Conservation (phyloP, 2,113 vertebrate species). For the Pogonocichla stellata region DNA sequence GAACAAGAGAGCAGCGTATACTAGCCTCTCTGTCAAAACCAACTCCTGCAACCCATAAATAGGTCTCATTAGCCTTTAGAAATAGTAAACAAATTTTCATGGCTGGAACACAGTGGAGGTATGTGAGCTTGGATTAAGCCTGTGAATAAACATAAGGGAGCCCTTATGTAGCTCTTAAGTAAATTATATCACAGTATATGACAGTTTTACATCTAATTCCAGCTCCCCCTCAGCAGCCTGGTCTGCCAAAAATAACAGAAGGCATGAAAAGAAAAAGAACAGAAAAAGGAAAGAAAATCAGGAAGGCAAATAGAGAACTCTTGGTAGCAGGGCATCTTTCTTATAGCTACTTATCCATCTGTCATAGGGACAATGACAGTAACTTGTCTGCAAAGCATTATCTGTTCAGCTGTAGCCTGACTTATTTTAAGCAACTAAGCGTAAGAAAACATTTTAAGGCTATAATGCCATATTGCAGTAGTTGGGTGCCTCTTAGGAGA, state of each 20-base stretch:
- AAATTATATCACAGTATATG: slow-evolving; percentile 64
- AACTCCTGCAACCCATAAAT: slow-evolving; percentile 87
- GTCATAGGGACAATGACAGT: slow-evolving; percentile 26
- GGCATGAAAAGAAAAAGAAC: neutral
- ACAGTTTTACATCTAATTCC: slow-evolving; percentile 69
- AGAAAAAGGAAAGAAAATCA: slow-evolving; percentile 9
- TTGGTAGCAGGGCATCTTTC: slow-evolving; percentile 45
- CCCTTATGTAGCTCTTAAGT: slow-evolving; percentile 62
- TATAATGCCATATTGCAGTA: neutral
- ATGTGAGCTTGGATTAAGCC: slow-evolving; percentile 70
- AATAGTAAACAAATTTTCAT: slow-evolving; percentile 74
- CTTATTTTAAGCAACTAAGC: slow-evolving; percentile 35
- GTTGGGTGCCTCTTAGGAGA: neutral
- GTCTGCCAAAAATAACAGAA: slow-evolving; percentile 71
- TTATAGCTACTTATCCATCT: slow-evolving; percentile 50
- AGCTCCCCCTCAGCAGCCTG: slow-evolving; percentile 60
- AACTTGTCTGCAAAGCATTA: slow-evolving; percentile 37
- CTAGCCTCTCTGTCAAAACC: slow-evolving; percentile 99
- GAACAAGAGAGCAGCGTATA: slow-evolving; percentile 96
- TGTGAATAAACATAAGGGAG: slow-evolving; percentile 74
- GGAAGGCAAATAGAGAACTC: slow-evolving; percentile 40
- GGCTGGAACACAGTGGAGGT: slow-evolving; percentile 72
- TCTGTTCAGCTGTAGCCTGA: slow-evolving; percentile 46
- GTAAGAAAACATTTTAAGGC: neutral
- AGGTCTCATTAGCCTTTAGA: slow-evolving; percentile 78